A percentile compares a stretch with the other conserved stretches of the same genome.
These are phyloP conservation scores for Ceratitis capitata DNA, from an alignment of 1,140 invertebrate species.

Conservation along the genomic window DNA sequence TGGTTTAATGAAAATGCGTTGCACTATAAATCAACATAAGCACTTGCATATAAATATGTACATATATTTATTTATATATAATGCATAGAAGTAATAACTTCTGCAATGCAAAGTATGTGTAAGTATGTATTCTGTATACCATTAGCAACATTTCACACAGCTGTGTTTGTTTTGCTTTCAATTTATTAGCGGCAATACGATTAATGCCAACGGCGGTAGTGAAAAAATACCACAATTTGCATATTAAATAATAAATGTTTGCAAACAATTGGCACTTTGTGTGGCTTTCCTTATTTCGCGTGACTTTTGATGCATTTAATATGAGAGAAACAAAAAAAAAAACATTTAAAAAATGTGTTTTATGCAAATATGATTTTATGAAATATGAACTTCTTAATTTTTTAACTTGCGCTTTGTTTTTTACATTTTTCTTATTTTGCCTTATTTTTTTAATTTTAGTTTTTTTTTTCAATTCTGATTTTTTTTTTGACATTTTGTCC, in stretches of 20 bases:
- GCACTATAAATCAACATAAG: not conserved
- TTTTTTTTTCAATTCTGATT: not conserved
- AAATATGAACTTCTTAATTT: not conserved
- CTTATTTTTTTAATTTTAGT: not conserved
- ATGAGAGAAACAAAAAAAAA: no score
- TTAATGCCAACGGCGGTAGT: not conserved
- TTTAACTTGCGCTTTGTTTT: not conserved
- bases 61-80: not conserved
- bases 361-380: not conserved
- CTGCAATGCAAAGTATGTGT: not conserved
- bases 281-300: not conserved
- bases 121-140: no score
- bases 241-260: not conserved
- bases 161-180: not conserved
- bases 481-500: not conserved
- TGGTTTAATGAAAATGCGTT: not conserved
- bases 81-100: not conserved
- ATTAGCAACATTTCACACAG: not conserved
- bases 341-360: not conserved
- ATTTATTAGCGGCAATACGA: not conserved
- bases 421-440: not conserved
- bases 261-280: not conserved
- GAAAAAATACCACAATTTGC: not conserved
- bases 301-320: no score
- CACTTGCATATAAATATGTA: no score